A percentile compares a stretch with the other conserved stretches of the same genome.
Conservation (phyloP, 2,888 invertebrate genomes). For the Chelonus formosanus region DNA sequence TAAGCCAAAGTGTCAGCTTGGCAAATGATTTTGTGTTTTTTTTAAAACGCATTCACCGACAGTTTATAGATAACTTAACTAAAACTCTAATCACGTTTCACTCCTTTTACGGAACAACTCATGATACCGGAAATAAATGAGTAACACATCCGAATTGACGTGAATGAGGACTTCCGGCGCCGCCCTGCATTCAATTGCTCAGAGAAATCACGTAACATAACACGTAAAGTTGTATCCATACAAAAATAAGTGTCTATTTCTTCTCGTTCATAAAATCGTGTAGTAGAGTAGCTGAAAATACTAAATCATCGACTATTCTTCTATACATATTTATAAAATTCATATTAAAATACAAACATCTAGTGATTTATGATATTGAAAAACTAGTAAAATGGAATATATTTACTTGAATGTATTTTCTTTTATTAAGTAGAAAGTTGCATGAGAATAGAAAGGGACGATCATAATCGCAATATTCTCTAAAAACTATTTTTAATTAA, state of each 20-base stretch:
- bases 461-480: neutral
- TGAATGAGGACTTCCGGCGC: conserved; percentile 42
- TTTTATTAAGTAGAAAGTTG: too few species aligned
- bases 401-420: too few species aligned
- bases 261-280: too few species aligned
- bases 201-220: conserved; percentile 8
- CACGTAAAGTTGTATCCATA: neutral
- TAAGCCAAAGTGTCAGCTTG: conserved; percentile 12
- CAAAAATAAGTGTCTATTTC: neutral
- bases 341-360: too few species aligned
- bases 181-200: conserved; percentile 31
- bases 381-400: too few species aligned
- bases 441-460: too few species aligned
- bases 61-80: neutral
- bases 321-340: too few species aligned
- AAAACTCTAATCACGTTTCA: conserved; percentile 1
- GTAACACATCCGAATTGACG: conserved; percentile 31
- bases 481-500: neutral
- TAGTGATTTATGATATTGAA: too few species aligned
- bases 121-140: conserved; percentile 4
- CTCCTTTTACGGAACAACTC: conserved; percentile 16
- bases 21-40: neutral
- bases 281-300: too few species aligned
- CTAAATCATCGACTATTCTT: too few species aligned
- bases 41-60: neutral